Base-by-base conservation (phyloP, 1,140 invertebrate species). In the Drosophila insularis region DNA sequence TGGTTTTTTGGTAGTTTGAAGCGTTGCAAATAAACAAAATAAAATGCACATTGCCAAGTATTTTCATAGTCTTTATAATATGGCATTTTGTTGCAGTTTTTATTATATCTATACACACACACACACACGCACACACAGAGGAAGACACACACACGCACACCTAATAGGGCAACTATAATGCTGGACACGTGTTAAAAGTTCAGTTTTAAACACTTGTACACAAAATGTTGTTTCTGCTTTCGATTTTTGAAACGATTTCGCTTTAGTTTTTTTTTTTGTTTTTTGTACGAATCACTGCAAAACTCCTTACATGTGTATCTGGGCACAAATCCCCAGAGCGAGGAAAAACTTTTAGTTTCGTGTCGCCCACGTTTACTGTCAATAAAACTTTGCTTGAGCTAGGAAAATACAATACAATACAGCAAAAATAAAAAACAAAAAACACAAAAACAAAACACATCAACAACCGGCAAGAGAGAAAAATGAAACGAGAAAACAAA, bases 151-250 rank as follows among this genome's bases (percentile, higher is more conserved):
- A n/a, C 27, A 27, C 27, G 21, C 40, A 32, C 10, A 19, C 40
- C 19, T 55, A 68, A 64, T 19, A 40, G 21, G 68, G 63, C 53
- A 81, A 67, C 72, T 82, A 56, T 63, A 67, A 87, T 87, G 79
- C 84, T 69, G 80, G 84, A 87, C 82, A 87, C 82, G 82, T 87
- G 82, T 87, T 50, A 82, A 82, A 89, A 89, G 67, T 89, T 87
- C 37, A 68, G 68, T 73, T 84, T 87, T 87, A 87, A 87, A 87
- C 82, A 87, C 79, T 87, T 87, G 79, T 74, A 79, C 85, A 86
- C 79, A 78, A 77, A 80, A 82, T 74, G 67, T 74, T 71, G 72
- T 37, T 74, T 63, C 65, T 70, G 67, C 31, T 78, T 74, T 64
- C 67, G 68, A 74, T 58, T 58, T 58, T 58, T 58, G 55, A 76